Percentiles rank a stretch among this genome's conserved stretches.
phyloP scores from a whole-genome alignment of 2,797 vertebrate species.

The Trachops cirrhosus region DNA sequence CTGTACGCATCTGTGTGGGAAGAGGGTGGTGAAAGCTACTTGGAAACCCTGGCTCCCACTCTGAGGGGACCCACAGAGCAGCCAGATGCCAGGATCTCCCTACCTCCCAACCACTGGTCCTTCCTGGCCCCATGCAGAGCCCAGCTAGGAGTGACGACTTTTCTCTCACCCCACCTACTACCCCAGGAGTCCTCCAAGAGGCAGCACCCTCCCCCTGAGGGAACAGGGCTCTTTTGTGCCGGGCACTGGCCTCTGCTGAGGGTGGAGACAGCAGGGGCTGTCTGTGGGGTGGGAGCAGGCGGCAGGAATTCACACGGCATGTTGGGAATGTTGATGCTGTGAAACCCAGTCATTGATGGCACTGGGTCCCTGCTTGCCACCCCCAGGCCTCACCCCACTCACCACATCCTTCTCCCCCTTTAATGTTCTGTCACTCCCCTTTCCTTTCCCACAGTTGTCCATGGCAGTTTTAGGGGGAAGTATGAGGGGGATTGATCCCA shows the following conservation, averaged over 20 bases:
- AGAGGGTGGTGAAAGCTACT: not conserved
- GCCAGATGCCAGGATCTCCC: not conserved
- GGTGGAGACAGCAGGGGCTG: slow-evolving; percentile 54
- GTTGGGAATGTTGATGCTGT: slow-evolving; percentile 70
- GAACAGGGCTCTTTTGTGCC: slow-evolving; percentile 75
- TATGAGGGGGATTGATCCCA: not conserved
- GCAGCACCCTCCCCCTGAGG: not conserved
- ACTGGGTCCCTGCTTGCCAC: slow-evolving; percentile 50
- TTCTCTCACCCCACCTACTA: slow-evolving; percentile 38
- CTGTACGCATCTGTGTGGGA: not conserved
- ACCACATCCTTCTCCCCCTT: not conserved
- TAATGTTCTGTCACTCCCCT: not conserved
- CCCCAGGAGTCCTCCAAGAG: slow-evolving; percentile 29
- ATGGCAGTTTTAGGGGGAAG: too few relatives aligned
- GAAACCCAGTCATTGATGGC: slow-evolving; percentile 73
- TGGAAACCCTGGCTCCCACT: slow-evolving; percentile 24
- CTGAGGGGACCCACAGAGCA: not conserved
- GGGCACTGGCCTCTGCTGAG: slow-evolving; percentile 24
- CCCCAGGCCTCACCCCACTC: slow-evolving; percentile 46
- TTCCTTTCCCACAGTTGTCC: not conserved
- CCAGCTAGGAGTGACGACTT: not conserved
- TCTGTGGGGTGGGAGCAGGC: slow-evolving; percentile 70
- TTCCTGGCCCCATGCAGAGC: not conserved
- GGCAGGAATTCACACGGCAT: slow-evolving; percentile 75
- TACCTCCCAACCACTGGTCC: not conserved